Evolutionary conservation across 2,888 invertebrate genomes (phyloP), one percentile per base, ranked within the genome.

Genomic region (Trichogramma evanescens): DNA sequence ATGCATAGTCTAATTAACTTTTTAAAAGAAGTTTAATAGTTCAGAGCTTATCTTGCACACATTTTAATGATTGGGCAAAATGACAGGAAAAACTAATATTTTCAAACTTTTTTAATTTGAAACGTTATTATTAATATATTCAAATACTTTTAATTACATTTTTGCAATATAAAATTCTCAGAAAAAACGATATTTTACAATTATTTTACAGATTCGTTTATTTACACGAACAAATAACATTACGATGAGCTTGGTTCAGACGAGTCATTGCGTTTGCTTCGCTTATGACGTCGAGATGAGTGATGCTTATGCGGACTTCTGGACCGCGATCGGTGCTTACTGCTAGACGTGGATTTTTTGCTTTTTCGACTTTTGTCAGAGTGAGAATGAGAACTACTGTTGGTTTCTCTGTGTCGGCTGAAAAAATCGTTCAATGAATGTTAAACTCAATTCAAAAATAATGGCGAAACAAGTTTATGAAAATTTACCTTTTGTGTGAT

Each of bases 401-500:
- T 10, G 9, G 40, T 55, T 38, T 76, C 74, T 53, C 76, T 70
- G 56, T 76, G 71, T 63, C 68, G 74, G 66, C 63, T 69, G 67
- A 13, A 66, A 66, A 45, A 58, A 55, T 26, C 26, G 26, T 26
- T 26, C 2, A 26, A 26, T 26, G 26, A 26, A 61, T 44, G 57
- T 50, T 50, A 62, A 13, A 57, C 52, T 26, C 49, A 52, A 53
- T 54, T 50, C 52, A 49, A 46, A 43, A 26, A 41, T 39, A 26
- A 40, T 48, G 43, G 5, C 43, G 52, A 10, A 51, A 50, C 46
- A 43, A 59, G 53, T 40, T 38, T 50, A 52, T 53, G 4, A 58
- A 48, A 54, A 55, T 72, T 68, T 70, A 82, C 81, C 81, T 79
- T 74, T 79, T 81, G 66, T 80, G 79, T 4, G 79, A 77, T 62